Evolutionary conservation across 2,113 vertebrate species (phyloP), one percentile per base, ranked within the genome.

Genomic region (Mionectes macconnelli): DNA sequence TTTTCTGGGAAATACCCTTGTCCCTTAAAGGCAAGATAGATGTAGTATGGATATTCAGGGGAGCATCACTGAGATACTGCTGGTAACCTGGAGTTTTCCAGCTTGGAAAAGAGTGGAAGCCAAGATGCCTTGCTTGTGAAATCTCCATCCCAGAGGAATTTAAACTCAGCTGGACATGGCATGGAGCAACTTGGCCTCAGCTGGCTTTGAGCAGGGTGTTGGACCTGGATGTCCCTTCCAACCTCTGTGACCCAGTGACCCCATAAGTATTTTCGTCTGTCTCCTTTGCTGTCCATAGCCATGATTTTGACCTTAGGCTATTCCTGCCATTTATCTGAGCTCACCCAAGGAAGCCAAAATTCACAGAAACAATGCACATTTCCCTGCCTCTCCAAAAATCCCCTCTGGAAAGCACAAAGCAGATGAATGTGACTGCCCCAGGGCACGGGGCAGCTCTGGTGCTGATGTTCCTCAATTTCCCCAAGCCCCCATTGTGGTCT

Each of bases 401-500:
- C 24, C 30, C 12, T 6, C 24, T 30, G 53, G 30, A 35, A 83
- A 81, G 13, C 27, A 72, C 0, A 5, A 49, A 44, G 22, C 23
- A 69, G 67, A 33, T 17, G 30, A 60, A 56, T 35, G 12, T 3
- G 21, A 37, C 8, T 17, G 16, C 4, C 16, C 6, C 9, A 28
- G 13, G 15, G 23, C 56, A 59, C 2, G 2, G n/a, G 23, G 17
- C 12, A 53, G 62, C 30, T n/a, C 56, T 42, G 35, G 37, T 42
- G 7, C 21, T 75, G 28, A 40, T 2, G 4, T 31, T 28, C 75
- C 60, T 39, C 50, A 47, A 9, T 42, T 24, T 60, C 25, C 40
- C 30, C 3, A 3, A n/a, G 40, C 17, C 22, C n/a, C 44, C 1
- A 0, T 0, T 57, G 40, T 4, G 33, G 23, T 59, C 31, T 44